Conservation (phyloP, 2,113 vertebrate genomes). For the Colaptes auratus region DNA sequence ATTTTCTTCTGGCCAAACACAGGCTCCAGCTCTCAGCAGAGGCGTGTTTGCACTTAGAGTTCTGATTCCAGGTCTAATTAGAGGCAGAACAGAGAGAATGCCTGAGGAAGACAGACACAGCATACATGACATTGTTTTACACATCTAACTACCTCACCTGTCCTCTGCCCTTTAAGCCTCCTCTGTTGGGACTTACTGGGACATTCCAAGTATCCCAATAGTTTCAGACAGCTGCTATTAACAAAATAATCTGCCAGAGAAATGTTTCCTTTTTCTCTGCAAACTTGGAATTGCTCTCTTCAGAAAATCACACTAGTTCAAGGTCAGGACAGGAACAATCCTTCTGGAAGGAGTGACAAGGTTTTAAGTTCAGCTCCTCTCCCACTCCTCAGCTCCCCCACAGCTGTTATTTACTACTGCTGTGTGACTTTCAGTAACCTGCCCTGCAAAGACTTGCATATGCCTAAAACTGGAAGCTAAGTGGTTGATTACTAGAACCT, state of each 20-base stretch:
- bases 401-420: slow-evolving; percentile 56
- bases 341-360: slow-evolving; percentile 25
- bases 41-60: background rate
- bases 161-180: background rate
- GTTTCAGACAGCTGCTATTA: slow-evolving; percentile 43
- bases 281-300: slow-evolving; percentile 37
- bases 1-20: background rate
- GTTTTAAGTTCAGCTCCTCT: slow-evolving; percentile 18
- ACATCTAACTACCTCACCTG: slow-evolving; percentile 23
- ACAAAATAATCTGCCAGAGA: slow-evolving; percentile 23
- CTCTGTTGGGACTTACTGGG: background rate
- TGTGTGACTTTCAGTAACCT: slow-evolving; percentile 12
- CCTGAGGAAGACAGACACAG: background rate
- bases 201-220: slow-evolving; percentile 16
- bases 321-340: slow-evolving; percentile 42
- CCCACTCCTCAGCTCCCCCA: background rate
- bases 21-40: background rate
- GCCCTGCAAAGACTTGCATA: background rate
- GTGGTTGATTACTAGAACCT: background rate
- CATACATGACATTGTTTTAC: background rate
- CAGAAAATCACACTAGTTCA: slow-evolving; percentile 35
- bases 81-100: background rate
- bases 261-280: slow-evolving; percentile 12
- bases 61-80: background rate
- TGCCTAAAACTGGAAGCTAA: background rate